Conservation (phyloP, 2,113 vertebrate species). For the Phasianus colchicus region DNA sequence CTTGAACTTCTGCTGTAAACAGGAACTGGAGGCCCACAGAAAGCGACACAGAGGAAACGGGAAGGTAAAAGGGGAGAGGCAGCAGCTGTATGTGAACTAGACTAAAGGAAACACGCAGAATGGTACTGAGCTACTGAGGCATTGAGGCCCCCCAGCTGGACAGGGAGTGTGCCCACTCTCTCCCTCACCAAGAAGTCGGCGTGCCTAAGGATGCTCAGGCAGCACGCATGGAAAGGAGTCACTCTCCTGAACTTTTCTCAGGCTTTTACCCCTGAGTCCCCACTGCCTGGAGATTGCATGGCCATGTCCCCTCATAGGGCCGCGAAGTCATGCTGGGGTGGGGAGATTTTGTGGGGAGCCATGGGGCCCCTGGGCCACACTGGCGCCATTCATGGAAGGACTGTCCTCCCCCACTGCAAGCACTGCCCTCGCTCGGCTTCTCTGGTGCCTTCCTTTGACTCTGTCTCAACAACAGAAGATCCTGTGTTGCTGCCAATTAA, state of each 20-base stretch:
- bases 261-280: accelerated
- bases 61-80: slow-evolving; percentile 15
- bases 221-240: not conserved
- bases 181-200: accelerated
- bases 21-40: not conserved
- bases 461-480: not conserved
- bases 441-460: not conserved
- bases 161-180: not conserved
- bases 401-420: not conserved
- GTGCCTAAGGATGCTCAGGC: not conserved
- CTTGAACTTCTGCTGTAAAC: not conserved
- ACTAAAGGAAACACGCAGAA: not conserved
- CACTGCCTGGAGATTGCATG: not conserved
- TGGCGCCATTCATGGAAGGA: accelerated
- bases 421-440: not conserved
- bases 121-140: accelerated
- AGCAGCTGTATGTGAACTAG: accelerated
- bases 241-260: not conserved
- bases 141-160: too few species aligned
- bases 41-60: not conserved
- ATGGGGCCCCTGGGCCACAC: not conserved
- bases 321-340: accelerated
- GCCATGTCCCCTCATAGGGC: not conserved
- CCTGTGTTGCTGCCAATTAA: not conserved
- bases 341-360: not conserved